A percentile compares a stretch with the other conserved stretches of the same genome.
phyloP scores from a whole-genome alignment of 2,888 invertebrate species.

The Eustalomyia histrio region DNA sequence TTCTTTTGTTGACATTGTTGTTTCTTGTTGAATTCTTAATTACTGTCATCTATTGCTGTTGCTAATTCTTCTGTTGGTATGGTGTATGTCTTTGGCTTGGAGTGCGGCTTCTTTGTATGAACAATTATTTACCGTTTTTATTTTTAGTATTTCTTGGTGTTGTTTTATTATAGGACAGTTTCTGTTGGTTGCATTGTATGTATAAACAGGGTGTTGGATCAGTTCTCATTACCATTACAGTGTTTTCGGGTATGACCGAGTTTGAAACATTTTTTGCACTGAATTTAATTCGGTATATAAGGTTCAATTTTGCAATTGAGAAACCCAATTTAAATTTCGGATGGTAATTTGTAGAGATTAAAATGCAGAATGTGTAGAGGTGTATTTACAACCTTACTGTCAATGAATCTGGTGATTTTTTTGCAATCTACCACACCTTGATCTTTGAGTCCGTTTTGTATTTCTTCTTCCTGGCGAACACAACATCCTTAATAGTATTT shows the following conservation, averaged over 20 bases:
- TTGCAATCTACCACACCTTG: not conserved
- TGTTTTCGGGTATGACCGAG: constrained; percentile 34
- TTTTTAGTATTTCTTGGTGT: constrained; percentile 21
- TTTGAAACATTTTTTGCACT: constrained; percentile 33
- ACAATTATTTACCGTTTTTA: constrained; percentile 14
- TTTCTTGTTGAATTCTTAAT: no score
- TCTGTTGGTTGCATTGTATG: not conserved
- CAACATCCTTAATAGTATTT: not conserved
- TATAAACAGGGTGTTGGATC: constrained; percentile 15
- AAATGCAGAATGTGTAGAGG: no score
- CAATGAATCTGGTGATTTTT: constrained; percentile 8
- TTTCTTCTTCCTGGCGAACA: not conserved
- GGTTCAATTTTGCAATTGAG: constrained; percentile 2
- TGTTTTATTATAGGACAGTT: not conserved
- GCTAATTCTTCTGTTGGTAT: no score
- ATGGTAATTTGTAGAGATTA: no score
- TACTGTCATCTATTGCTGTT: no score
- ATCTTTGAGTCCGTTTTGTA: not conserved
- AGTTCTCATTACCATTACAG: constrained; percentile 9
- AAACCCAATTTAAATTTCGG: no score
- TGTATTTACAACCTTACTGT: not conserved
- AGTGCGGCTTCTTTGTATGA: constrained; percentile 1
- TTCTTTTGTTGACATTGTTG: no score
- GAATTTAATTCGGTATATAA: constrained; percentile 37
- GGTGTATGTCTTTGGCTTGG: no score